phyloP scores from a whole-genome alignment of 1,140 invertebrate genomes.

The Penaeus indicus region DNA sequence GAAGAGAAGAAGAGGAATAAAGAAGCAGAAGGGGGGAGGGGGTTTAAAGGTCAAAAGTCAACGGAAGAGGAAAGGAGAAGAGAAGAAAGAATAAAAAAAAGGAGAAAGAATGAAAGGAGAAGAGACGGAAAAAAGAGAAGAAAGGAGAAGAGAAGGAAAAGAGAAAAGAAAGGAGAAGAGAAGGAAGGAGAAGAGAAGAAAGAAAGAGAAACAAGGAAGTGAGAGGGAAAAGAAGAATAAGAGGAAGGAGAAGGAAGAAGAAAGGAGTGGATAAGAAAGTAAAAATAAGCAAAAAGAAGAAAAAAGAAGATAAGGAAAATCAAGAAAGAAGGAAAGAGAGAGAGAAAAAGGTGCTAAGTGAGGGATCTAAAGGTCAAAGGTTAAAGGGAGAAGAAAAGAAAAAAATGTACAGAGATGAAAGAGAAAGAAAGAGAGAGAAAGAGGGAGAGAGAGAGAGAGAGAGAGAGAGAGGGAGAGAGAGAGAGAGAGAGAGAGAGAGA shows the following conservation, averaged over 20 bases:
- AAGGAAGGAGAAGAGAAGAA: neutral
- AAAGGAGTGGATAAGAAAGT: neutral
- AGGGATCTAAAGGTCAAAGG: neutral
- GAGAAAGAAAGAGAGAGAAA: neutral
- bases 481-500: too few species aligned
- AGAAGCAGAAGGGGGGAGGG: too few species aligned
- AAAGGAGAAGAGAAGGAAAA: neutral
- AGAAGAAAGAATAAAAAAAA: too few species aligned
- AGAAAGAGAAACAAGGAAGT: neutral
- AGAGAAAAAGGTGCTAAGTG: neutral
- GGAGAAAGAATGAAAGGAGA: too few species aligned
- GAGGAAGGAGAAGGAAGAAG: neutral
- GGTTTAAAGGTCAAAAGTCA: too few species aligned
- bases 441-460: too few species aligned
- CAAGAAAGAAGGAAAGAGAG: neutral
- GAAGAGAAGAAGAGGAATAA: too few species aligned
- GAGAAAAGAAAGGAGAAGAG: neutral
- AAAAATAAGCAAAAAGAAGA: neutral
- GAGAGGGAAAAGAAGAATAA: neutral
- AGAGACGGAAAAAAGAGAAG: too few species aligned
- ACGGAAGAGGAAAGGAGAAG: too few species aligned
- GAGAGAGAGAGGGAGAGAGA: too few species aligned
- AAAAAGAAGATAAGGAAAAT: neutral
- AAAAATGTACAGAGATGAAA: neutral
- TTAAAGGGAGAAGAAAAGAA: neutral